Conservation (phyloP, 2,797 vertebrate genomes). For the Cheirogaleus major region DNA sequence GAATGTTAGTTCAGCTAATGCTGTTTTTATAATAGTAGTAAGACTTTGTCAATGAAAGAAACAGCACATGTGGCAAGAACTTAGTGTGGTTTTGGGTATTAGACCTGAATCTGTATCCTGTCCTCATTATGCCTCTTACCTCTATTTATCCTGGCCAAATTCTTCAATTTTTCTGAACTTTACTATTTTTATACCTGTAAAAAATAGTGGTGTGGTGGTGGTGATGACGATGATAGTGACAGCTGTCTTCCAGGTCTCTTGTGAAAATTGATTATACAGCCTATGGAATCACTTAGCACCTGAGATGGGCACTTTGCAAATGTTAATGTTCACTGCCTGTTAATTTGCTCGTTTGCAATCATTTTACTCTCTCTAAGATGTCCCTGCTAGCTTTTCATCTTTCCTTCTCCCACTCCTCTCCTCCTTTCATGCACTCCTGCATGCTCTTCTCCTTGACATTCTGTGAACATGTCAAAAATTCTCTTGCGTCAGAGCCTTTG, state of each 20-base stretch:
- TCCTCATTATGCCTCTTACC: not conserved
- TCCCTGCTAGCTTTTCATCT: not conserved
- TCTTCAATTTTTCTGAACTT: not conserved
- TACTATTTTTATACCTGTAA: not conserved
- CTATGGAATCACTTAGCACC: not conserved
- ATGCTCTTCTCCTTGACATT: not conserved
- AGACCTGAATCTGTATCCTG: not conserved
- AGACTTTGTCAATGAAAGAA: not conserved
- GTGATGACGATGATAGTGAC: not conserved
- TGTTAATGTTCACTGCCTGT: not conserved
- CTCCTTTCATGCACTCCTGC: not conserved
- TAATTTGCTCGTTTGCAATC: not conserved
- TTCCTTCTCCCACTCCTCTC: not conserved
- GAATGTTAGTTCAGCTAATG: not conserved
- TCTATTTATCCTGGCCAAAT: not conserved
- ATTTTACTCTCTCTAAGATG: not conserved
- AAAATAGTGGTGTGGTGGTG: not conserved
- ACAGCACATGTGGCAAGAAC: not conserved
- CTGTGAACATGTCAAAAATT: not conserved
- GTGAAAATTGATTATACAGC: not conserved
- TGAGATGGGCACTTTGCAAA: not conserved
- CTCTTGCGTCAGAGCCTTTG: not conserved
- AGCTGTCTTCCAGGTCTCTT: not conserved
- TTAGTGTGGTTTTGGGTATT: not conserved
- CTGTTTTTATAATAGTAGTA: not conserved